These are phyloP conservation scores for Campylorhamphus procurvoides DNA, from an alignment of 2,113 vertebrate species.

Conservation along the genomic window DNA sequence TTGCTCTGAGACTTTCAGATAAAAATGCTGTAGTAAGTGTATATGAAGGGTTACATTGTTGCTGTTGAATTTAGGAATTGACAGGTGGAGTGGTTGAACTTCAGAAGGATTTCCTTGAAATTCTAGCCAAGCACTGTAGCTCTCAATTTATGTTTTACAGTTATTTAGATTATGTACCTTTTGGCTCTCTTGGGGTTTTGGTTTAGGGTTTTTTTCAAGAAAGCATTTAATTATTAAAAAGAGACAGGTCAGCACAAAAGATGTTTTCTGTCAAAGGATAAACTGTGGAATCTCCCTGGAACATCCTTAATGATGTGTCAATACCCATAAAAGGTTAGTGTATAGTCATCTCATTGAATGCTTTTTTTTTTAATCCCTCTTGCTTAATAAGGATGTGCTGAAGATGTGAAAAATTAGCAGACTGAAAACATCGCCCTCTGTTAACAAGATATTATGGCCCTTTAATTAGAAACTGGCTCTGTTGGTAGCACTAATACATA, in stretches of 20 bases:
- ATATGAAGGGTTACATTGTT: not conserved
- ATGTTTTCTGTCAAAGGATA: not conserved
- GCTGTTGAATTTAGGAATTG: not conserved
- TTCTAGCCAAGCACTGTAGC: not conserved
- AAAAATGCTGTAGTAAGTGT: not conserved
- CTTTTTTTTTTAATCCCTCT: not conserved
- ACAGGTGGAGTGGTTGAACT: not conserved
- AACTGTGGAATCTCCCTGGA: not conserved
- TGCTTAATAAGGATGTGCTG: not conserved
- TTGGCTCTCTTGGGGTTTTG: not conserved
- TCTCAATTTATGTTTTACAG: not conserved
- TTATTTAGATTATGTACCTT: not conserved
- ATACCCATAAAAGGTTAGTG: not conserved
- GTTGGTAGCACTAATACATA: slow-evolving; percentile 20
- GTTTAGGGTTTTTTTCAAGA: not conserved
- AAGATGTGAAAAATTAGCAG: slow-evolving; percentile 22
- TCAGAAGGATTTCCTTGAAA: slow-evolving; percentile 9
- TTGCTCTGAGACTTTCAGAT: not conserved
- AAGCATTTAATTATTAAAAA: not conserved
- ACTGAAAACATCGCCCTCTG: not conserved
- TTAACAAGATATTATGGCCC: slow-evolving; percentile 27
- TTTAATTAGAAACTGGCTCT: slow-evolving; percentile 51
- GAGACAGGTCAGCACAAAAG: not conserved
- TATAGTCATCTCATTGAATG: not conserved
- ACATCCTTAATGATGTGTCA: not conserved